Conservation (phyloP, 2,113 vertebrate genomes). For the Uropsilus gracilis region DNA sequence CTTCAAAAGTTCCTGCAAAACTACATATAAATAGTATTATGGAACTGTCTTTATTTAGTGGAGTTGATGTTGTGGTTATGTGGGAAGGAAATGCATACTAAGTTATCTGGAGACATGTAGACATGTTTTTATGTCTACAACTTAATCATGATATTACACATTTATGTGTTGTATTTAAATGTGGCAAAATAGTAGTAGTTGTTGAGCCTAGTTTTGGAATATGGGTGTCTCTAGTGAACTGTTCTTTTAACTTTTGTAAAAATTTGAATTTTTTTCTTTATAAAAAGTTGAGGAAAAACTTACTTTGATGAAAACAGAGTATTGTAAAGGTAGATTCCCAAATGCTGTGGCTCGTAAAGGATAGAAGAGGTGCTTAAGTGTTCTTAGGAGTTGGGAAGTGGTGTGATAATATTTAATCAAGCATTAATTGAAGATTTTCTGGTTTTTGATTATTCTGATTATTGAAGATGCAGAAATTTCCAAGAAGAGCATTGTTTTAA, state of each 20-base stretch:
- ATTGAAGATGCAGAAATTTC: neutral
- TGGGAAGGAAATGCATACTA: neutral
- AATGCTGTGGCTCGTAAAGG: neutral
- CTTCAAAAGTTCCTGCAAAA: neutral
- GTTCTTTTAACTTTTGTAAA: neutral
- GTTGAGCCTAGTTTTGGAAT: neutral
- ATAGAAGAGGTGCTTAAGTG: neutral
- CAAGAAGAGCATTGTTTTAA: neutral
- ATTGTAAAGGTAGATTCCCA: neutral
- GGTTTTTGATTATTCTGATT: no score
- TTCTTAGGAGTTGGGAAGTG: neutral
- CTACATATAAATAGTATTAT: neutral
- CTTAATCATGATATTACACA: neutral
- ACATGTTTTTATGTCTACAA: neutral
- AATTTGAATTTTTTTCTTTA: constrained; percentile 10
- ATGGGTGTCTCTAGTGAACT: neutral
- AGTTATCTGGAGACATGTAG: neutral
- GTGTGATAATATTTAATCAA: neutral
- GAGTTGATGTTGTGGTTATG: neutral
- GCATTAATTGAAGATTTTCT: neutral
- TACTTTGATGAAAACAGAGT: neutral
- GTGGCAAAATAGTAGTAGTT: neutral
- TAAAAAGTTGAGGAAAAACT: neutral
- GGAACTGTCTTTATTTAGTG: neutral
- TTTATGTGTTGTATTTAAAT: neutral